Conservation (phyloP, 2,113 vertebrate species). For the Isurus oxyrinchus region DNA sequence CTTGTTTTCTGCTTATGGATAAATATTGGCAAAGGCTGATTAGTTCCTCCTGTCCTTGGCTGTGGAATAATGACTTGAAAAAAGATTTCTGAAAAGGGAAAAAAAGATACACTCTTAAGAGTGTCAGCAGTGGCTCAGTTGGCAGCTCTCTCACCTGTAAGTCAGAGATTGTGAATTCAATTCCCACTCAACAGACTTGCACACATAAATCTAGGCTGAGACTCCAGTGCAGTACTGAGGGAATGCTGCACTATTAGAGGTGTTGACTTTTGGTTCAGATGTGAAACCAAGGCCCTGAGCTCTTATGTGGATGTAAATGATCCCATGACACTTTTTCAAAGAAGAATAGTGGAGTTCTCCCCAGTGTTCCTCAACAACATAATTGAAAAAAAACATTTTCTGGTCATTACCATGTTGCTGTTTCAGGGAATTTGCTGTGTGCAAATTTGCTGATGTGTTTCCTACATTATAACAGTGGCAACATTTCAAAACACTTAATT, state of each 20-base stretch:
- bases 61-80: neutral
- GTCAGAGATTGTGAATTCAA: neutral
- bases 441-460: neutral
- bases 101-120: neutral
- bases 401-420: neutral
- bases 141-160: neutral
- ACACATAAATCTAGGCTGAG: neutral
- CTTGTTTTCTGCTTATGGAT: neutral
- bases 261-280: neutral
- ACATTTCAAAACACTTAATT: neutral
- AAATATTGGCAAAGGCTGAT: neutral
- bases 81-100: neutral
- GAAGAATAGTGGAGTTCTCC: no score
- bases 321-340: neutral
- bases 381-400: neutral
- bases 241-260: neutral
- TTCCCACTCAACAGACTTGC: neutral
- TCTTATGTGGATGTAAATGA: neutral
- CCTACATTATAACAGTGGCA: neutral
- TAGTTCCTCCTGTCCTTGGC: neutral
- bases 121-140: neutral
- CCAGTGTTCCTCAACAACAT: neutral
- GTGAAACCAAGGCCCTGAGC: neutral
- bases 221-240: neutral
- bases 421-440: no score